phyloP scores from a whole-genome alignment of 2,113 vertebrate species.

The Australoheros scitulus region DNA sequence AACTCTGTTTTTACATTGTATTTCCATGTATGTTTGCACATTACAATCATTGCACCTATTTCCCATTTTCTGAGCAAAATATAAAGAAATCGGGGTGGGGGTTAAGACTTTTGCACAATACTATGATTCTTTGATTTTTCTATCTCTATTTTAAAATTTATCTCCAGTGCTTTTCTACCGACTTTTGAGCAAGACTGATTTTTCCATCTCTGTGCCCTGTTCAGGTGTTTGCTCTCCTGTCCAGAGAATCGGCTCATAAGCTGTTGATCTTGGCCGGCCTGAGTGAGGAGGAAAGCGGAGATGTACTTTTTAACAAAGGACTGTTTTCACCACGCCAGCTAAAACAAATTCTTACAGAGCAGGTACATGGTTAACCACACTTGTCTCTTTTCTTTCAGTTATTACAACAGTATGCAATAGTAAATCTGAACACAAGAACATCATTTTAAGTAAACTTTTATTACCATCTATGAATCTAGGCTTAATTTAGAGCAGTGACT shows the following conservation, averaged over 20 bases:
- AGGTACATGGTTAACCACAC: constrained; percentile 75
- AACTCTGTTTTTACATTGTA: too few species aligned
- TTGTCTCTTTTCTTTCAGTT: neutral
- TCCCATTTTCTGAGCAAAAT: too few species aligned
- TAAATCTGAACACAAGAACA: neutral
- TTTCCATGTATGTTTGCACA: too few species aligned
- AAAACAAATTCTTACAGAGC: constrained; percentile 86
- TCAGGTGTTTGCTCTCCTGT: constrained; percentile 88
- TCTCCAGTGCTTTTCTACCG: neutral
- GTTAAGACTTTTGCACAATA: neutral
- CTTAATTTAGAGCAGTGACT: neutral
- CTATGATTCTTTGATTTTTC: neutral
- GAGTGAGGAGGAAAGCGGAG: constrained; percentile 88
- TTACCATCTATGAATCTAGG: neutral
- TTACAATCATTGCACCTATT: too few species aligned
- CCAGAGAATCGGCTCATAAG: constrained; percentile 87
- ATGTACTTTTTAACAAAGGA: constrained; percentile 88
- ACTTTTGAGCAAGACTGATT: neutral
- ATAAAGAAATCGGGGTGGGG: too few species aligned
- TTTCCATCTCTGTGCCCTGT: neutral
- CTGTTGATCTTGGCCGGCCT: constrained; percentile 90
- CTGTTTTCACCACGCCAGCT: constrained; percentile 88
- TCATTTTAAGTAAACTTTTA: neutral
- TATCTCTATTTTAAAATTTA: neutral
- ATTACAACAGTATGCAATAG: neutral